These are phyloP conservation scores for Hydrochoerus hydrochaeris DNA, from an alignment of 2,113 vertebrate species.

Conservation along the genomic window DNA sequence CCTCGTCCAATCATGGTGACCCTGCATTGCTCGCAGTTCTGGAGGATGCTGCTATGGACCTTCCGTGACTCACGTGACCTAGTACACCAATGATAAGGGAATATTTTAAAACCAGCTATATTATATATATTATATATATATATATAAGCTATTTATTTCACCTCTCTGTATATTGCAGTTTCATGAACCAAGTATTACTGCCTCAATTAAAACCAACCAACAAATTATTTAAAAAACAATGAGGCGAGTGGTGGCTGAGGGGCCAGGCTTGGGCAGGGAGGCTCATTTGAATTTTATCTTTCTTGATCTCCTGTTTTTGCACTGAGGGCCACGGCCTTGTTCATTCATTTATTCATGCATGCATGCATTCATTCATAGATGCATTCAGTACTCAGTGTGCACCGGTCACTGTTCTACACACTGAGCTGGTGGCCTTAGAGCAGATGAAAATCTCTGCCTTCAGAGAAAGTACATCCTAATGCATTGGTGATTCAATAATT, in stretches of 20 bases:
- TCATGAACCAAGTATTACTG: constrained; percentile 92
- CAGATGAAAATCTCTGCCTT: neutral
- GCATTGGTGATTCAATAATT: neutral
- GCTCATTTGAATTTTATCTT: neutral
- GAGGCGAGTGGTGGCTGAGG: constrained; percentile 74
- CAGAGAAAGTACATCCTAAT: neutral
- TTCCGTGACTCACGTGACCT: constrained; percentile 89
- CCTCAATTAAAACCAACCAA: constrained; percentile 89
- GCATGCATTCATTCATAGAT: neutral
- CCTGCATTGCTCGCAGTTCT: constrained; percentile 88
- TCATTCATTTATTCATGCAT: neutral
- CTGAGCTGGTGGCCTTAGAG: neutral
- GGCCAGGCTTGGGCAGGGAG: neutral
- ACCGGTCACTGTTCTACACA: neutral
- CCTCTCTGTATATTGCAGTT: constrained; percentile 93
- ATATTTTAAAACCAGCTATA: constrained; percentile 92
- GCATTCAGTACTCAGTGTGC: neutral
- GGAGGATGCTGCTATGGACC: constrained; percentile 91
- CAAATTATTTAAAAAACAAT: constrained; percentile 88
- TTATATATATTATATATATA: constrained; percentile 90
- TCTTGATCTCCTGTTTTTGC: neutral
- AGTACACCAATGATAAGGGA: constrained; percentile 92
- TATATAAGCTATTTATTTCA: constrained; percentile 95
- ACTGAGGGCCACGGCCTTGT: neutral
- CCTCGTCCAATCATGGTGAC: constrained; percentile 86